Evolutionary conservation across 2,797 vertebrate species (phyloP).

Genomic region (Lacerta agilis): DNA sequence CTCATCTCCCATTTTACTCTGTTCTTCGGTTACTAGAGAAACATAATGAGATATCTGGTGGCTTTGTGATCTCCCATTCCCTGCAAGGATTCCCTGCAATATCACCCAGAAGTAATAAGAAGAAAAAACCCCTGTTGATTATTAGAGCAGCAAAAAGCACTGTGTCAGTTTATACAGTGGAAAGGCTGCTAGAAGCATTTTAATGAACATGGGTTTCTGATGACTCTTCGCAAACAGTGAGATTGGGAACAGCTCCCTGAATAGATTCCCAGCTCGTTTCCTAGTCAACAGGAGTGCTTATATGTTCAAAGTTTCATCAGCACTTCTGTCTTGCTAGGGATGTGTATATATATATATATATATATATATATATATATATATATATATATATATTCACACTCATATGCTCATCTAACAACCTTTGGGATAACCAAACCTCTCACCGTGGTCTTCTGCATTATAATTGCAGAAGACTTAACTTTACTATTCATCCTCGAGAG

Average conservation of each 20-base stretch:
- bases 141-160: background rate
- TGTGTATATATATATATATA: constrained; percentile 27
- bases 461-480: constrained; percentile 41
- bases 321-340: constrained; percentile 33
- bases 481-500: no score
- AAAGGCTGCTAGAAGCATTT: constrained; percentile 25
- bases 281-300: constrained; percentile 33
- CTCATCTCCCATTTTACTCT: background rate
- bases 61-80: background rate
- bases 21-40: background rate
- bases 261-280: background rate
- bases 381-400: constrained; percentile 16
- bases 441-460: constrained; percentile 37
- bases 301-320: constrained; percentile 53
- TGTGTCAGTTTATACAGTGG: constrained; percentile 11
- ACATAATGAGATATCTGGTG: background rate
- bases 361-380: no score
- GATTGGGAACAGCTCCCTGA: constrained; percentile 14
- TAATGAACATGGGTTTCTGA: constrained; percentile 12
- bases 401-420: constrained; percentile 37
- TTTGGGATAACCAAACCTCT: constrained; percentile 24
- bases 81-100: background rate
- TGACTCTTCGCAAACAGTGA: constrained; percentile 14
- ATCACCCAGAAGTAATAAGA: background rate
- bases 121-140: constrained; percentile 7